phyloP scores from a whole-genome alignment of 2,113 vertebrate genomes.

The Epinephelus moara region DNA sequence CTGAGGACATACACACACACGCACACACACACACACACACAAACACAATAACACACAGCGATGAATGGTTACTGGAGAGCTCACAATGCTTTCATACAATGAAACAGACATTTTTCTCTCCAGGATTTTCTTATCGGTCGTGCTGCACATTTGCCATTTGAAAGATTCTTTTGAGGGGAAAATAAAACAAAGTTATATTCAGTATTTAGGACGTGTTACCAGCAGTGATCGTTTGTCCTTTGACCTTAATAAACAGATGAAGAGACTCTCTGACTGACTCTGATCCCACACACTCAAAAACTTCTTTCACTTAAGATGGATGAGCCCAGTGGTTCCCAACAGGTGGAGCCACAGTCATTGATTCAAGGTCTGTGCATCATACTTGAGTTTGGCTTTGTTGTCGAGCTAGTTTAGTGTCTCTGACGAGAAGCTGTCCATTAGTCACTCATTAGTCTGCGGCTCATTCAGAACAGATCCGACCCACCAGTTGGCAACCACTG shows the following conservation, averaged over 20 bases:
- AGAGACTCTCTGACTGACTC: neutral
- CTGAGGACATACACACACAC: conserved; percentile 73
- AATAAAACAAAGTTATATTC: neutral
- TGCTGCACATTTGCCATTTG: conserved; percentile 49
- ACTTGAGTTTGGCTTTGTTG: too few relatives aligned
- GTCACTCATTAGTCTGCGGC: too few relatives aligned
- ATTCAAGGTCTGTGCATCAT: too few relatives aligned
- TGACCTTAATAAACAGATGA: neutral
- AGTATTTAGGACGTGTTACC: neutral
- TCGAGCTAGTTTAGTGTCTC: too few relatives aligned
- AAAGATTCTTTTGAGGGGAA: neutral
- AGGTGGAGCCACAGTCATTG: too few relatives aligned
- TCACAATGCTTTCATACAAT: conserved; percentile 36
- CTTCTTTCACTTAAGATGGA: too few relatives aligned
- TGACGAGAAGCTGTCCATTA: too few relatives aligned
- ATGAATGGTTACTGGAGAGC: conserved; percentile 23
- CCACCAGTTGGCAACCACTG: too few relatives aligned
- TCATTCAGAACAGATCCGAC: too few relatives aligned
- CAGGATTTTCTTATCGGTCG: conserved; percentile 52
- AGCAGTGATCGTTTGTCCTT: neutral
- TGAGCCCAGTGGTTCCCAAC: too few relatives aligned
- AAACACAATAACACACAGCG: neutral
- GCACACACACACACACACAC: neutral
- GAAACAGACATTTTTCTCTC: conserved; percentile 27
- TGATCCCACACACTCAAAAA: neutral